These are phyloP conservation scores for Dermatemys mawii DNA, from an alignment of 2,113 vertebrate genomes.

Conservation along the genomic window DNA sequence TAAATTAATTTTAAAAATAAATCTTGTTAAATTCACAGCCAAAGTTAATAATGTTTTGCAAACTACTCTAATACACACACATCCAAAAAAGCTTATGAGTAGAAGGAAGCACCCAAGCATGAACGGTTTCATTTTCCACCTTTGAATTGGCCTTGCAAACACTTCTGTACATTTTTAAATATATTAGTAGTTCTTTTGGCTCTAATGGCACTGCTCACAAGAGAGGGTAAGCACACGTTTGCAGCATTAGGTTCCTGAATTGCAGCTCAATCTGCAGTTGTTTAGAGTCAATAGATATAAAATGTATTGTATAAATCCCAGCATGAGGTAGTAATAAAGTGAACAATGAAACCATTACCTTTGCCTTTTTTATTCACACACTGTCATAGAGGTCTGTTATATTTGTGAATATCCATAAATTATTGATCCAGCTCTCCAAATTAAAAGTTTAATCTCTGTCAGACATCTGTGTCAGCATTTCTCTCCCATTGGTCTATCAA, in stretches of 20 bases:
- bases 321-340: not conserved
- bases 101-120: not conserved
- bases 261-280: not conserved
- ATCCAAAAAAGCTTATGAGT: not conserved
- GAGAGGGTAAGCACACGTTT: not conserved
- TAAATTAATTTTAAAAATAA: not conserved
- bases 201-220: not conserved
- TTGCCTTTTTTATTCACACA: not conserved
- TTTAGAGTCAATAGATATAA: not conserved
- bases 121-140: not conserved
- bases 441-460: not conserved
- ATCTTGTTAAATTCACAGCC: not conserved
- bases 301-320: not conserved
- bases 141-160: not conserved
- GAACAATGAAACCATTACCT: not conserved
- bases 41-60: not conserved
- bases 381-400: not conserved
- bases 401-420: not conserved
- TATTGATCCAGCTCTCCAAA: not conserved
- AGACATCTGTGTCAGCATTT: not conserved
- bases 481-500: not conserved
- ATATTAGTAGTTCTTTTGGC: not conserved
- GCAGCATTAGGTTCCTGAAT: not conserved
- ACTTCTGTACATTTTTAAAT: not conserved
- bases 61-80: not conserved